Conservation (phyloP, 2,113 vertebrate genomes). For the Aspidoscelis tigris region DNA sequence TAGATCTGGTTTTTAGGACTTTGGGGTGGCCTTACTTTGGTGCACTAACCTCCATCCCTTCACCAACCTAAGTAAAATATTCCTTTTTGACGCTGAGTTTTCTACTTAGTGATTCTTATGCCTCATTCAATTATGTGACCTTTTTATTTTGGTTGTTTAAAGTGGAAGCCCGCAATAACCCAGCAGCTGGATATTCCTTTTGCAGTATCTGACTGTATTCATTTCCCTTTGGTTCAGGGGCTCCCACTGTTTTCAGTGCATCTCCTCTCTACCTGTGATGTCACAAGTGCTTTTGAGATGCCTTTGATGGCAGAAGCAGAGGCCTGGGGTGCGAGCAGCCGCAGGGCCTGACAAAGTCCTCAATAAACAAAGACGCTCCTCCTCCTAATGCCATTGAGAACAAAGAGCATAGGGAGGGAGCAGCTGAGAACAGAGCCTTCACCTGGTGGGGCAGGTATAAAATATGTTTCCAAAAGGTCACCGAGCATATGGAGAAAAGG, state of each 20-base stretch:
- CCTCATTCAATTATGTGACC: neutral
- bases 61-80: neutral
- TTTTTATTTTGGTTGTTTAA: neutral
- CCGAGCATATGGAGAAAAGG: neutral
- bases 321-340: constrained; percentile 8
- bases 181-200: neutral
- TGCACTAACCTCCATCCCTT: no score
- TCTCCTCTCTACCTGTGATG: constrained; percentile 5
- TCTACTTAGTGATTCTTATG: neutral
- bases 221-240: neutral
- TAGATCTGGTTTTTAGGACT: no score
- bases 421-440: neutral
- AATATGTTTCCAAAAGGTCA: constrained; percentile 8
- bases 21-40: no score
- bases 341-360: constrained; percentile 8
- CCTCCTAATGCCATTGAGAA: constrained; percentile 4
- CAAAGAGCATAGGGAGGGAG: constrained; percentile 11
- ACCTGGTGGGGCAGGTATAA: neutral
- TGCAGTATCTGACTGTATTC: neutral
- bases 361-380: constrained; percentile 8
- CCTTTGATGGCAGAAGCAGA: constrained; percentile 15
- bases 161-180: neutral
- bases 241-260: constrained; percentile 14
- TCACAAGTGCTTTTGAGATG: constrained; percentile 1
- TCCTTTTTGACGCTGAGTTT: neutral